Conservation (phyloP, 2,888 invertebrate species). For the Tromatobia lineatoria region DNA sequence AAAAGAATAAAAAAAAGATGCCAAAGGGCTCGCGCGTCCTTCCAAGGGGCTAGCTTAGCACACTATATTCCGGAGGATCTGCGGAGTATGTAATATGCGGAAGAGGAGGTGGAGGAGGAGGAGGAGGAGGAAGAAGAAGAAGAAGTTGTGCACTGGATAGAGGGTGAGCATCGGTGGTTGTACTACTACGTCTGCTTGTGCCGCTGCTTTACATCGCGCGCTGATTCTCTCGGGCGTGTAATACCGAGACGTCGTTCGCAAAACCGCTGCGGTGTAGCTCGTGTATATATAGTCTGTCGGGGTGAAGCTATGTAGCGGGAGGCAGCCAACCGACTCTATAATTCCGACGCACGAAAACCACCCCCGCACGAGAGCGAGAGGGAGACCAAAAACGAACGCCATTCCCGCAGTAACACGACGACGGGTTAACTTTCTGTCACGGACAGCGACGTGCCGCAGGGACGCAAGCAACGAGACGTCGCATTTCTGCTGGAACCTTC, state of each 20-base stretch:
- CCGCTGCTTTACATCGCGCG: constrained; percentile 51
- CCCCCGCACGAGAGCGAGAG: constrained; percentile 53
- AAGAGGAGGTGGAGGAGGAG: constrained; percentile 8
- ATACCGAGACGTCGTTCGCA: constrained; percentile 71
- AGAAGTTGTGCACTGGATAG: too few relatives aligned
- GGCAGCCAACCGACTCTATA: constrained; percentile 71
- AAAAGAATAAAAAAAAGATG: constrained; percentile 45
- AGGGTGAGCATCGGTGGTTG: constrained; percentile 26
- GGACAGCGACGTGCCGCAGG: constrained; percentile 71
- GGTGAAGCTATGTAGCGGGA: constrained; percentile 40
- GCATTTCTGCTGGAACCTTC: constrained; percentile 59
- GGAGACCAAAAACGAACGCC: constrained; percentile 48
- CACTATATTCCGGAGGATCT: background rate
- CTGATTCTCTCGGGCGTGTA: constrained; percentile 69
- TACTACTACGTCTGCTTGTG: background rate
- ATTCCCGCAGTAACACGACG: constrained; percentile 66
- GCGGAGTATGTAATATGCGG: constrained; percentile 28
- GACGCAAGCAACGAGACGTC: constrained; percentile 64
- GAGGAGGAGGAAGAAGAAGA: too few relatives aligned
- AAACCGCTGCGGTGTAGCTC: constrained; percentile 55
- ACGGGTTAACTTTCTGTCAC: constrained; percentile 75
- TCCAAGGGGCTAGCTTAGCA: constrained; percentile 14
- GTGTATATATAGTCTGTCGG: constrained; percentile 25
- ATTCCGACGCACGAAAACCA: constrained; percentile 73
- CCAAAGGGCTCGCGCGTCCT: constrained; percentile 17